Evolutionary conservation across 1,140 invertebrate species (phyloP).

Genomic region (Achatina immaculata): DNA sequence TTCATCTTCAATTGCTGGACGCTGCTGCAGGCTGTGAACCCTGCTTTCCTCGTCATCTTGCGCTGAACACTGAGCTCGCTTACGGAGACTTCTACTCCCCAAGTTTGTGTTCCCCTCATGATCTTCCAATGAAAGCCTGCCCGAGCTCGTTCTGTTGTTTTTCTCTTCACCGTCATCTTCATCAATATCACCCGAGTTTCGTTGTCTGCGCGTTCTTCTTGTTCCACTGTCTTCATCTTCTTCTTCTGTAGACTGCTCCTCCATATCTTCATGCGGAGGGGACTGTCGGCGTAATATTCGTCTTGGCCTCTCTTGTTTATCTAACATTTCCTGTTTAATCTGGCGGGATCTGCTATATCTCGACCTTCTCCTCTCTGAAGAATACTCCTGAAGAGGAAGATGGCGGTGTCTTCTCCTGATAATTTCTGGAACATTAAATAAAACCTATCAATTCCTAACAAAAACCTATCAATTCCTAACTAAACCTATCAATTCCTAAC

Average conservation of each 20-base stretch:
- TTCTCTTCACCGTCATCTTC: constrained; percentile 18
- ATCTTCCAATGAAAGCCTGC: background rate
- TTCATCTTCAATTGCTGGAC: background rate
- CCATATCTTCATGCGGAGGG: constrained; percentile 1
- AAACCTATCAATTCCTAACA: no score
- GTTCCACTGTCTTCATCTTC: constrained; percentile 21
- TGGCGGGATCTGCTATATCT: constrained; percentile 9
- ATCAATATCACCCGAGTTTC: constrained; percentile 23
- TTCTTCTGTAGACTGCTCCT: constrained; percentile 24
- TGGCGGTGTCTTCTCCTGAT: constrained; percentile 11
- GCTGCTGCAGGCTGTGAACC: background rate
- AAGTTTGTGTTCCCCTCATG: background rate
- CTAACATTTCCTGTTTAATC: constrained; percentile 21
- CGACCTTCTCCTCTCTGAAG: background rate
- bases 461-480: no score
- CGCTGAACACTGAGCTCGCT: background rate
- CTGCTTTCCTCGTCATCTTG: background rate
- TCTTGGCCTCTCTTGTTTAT: constrained; percentile 1
- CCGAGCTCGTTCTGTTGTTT: background rate
- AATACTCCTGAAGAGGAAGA: constrained; percentile 1
- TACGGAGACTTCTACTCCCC: background rate
- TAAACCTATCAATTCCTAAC: no score
- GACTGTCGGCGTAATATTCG: background rate
- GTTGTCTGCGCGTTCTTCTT: background rate
- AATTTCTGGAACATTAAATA: constrained; percentile 12